These are phyloP conservation scores for Vanessa cardui DNA, from an alignment of 2,888 invertebrate species.

Conservation along the genomic window DNA sequence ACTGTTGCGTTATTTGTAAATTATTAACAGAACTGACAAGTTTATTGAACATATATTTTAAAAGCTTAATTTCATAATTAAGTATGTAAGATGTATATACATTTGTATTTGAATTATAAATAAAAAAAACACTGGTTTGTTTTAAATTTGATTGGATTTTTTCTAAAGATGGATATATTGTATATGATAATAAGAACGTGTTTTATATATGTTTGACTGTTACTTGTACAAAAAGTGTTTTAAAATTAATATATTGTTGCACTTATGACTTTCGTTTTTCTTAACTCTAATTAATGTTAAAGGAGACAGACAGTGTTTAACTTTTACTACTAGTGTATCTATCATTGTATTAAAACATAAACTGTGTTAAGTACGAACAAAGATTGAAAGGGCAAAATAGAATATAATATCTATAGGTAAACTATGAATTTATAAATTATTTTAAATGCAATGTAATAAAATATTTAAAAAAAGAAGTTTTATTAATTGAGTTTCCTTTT, in stretches of 20 bases:
- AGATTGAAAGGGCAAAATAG: slow-evolving; percentile 57
- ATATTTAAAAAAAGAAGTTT: slow-evolving; percentile 6
- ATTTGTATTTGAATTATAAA: neutral
- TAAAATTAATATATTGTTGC: neutral
- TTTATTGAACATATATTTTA: slow-evolving; percentile 4
- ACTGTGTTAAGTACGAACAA: slow-evolving; percentile 59
- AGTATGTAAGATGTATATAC: neutral
- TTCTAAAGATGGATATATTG: no score
- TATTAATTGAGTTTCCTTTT: neutral
- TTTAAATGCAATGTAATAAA: slow-evolving; percentile 57
- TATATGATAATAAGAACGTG: neutral
- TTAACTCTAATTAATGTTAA: slow-evolving; percentile 2
- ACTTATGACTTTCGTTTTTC: neutral
- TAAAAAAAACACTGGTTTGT: neutral
- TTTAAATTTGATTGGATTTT: neutral
- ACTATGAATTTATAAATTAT: slow-evolving; percentile 57
- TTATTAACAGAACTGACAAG: slow-evolving; percentile 11
- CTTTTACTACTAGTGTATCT: slow-evolving; percentile 37
- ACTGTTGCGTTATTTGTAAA: slow-evolving; percentile 8
- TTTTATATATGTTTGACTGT: neutral
- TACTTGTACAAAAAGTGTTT: neutral
- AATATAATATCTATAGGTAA: slow-evolving; percentile 51
- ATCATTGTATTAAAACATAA: slow-evolving; percentile 56
- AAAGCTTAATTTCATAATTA: neutral
- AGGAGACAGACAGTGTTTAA: slow-evolving; percentile 21